Base-by-base conservation (phyloP, 2,797 vertebrate genomes). In the Brachymystax lenok region DNA sequence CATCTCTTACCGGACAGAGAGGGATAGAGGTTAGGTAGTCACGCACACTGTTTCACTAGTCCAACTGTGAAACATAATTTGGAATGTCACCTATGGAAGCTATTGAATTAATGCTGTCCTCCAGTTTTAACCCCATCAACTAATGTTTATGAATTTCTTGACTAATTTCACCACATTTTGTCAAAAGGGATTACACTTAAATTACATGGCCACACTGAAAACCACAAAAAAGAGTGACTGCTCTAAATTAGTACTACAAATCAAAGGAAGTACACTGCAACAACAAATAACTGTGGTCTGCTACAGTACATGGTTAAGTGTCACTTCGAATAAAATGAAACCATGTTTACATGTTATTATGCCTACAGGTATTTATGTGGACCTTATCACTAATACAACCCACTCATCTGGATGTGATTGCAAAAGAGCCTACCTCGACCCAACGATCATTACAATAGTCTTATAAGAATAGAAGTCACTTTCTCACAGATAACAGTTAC, bases 1-100 rank as follows among this genome's bases (percentile, higher is more conserved):
- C 78, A 79, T 85, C 90, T 88, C 86, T 82, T 83, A 76, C 80
- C 64, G 78, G 74, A 72, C 46, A 76, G 40, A 68, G 75, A 79
- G 76, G 24, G 56, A 74, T 21, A 56, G 71, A 73, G 64, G 68
- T 70, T 71, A 83, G 80, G 76, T 81, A 71, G 71, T 88, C 83
- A 84, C 86, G 59, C 59, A 27, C 59, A 63, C 21, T 12, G n/a
- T 24, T 13, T 27, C 24, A 46, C 40, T 12, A 46, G 40, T 46
- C 14, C 51, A n/a, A 52, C 17, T 61, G 72, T 35, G 71, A 59
- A 52, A 64, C 71, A 74, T 24, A 4, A 63, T 63, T 24, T 12
- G 21, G 21, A 21, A 63, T 63, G 59, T 61, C 8, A 21, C 59
- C n/a, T 61, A 1, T 63, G 24, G 3, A 63, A 61, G 19, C 56